These are phyloP conservation scores for Coilia nasus DNA, from an alignment of 2,797 vertebrate species.

Conservation along the genomic window DNA sequence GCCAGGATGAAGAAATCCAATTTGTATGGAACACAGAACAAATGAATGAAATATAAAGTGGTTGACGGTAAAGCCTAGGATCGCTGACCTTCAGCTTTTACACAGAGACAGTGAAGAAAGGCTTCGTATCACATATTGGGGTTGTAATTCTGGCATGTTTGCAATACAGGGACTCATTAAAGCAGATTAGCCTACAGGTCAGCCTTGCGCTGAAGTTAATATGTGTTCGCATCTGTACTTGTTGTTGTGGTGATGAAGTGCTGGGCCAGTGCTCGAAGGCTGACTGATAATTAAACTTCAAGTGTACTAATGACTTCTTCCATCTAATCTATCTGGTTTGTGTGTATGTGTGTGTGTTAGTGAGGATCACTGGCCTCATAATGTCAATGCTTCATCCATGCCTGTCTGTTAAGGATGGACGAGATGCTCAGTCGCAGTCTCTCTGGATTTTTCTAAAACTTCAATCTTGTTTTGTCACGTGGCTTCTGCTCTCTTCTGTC, in stretches of 20 bases:
- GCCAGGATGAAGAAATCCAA: neutral
- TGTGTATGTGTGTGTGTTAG: too few relatives aligned
- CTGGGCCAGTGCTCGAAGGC: neutral
- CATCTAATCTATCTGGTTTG: neutral
- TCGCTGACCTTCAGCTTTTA: conserved; percentile 44
- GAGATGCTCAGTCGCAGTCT: neutral
- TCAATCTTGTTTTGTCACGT: neutral
- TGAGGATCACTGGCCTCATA: conserved; percentile 10
- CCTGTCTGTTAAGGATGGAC: conserved; percentile 13
- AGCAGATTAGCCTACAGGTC: conserved; percentile 17
- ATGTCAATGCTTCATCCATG: neutral
- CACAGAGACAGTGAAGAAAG: neutral
- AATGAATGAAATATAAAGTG: conserved; percentile 16
- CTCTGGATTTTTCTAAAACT: neutral
- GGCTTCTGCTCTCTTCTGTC: neutral
- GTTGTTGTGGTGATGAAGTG: conserved; percentile 14
- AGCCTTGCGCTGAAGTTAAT: neutral
- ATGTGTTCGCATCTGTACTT: conserved; percentile 4
- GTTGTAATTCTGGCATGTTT: neutral
- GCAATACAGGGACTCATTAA: neutral
- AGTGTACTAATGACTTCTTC: neutral
- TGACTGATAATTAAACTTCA: conserved; percentile 24
- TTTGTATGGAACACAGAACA: conserved; percentile 2
- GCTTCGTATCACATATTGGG: neutral
- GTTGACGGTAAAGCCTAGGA: conserved; percentile 22